phyloP scores from a whole-genome alignment of 2,113 vertebrate genomes.

The Forbesichthys agassizii region DNA sequence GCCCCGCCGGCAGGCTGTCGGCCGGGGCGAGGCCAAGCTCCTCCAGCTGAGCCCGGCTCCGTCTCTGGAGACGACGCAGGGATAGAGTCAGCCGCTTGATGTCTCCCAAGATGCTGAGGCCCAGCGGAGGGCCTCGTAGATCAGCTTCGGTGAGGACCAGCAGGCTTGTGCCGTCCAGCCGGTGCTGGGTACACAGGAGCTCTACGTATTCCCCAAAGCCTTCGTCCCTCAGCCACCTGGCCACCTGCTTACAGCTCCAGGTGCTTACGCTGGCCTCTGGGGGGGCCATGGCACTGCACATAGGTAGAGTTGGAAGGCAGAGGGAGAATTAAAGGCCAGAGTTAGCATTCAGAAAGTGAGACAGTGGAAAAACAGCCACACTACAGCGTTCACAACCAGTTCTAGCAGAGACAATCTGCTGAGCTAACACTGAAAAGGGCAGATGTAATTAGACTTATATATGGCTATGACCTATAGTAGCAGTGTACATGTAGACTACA shows the following conservation, averaged over 20 bases:
- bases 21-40: constrained; percentile 80
- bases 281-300: constrained; percentile 79
- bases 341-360: background rate
- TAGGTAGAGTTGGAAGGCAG: constrained; percentile 10
- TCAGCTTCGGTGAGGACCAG: constrained; percentile 92
- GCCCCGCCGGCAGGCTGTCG: constrained; percentile 49
- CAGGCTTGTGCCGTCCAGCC: constrained; percentile 88
- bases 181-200: constrained; percentile 85
- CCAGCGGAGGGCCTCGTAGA: constrained; percentile 88
- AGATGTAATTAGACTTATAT: constrained; percentile 11
- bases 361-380: background rate
- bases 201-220: constrained; percentile 91
- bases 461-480: background rate
- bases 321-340: background rate
- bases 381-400: too few relatives aligned
- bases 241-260: constrained; percentile 88
- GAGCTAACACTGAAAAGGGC: background rate
- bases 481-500: constrained; percentile 8
- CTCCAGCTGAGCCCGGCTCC: constrained; percentile 81
- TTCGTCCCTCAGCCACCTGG: constrained; percentile 87
- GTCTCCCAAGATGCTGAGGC: constrained; percentile 90
- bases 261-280: constrained; percentile 78
- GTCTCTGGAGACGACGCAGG: constrained; percentile 86
- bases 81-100: constrained; percentile 91
- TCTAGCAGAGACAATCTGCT: constrained; percentile 8